A percentile compares a stretch with the other conserved stretches of the same genome.
These are phyloP conservation scores for Acromyrmex echinatior DNA, from an alignment of 1,140 invertebrate genomes.

Conservation along the genomic window DNA sequence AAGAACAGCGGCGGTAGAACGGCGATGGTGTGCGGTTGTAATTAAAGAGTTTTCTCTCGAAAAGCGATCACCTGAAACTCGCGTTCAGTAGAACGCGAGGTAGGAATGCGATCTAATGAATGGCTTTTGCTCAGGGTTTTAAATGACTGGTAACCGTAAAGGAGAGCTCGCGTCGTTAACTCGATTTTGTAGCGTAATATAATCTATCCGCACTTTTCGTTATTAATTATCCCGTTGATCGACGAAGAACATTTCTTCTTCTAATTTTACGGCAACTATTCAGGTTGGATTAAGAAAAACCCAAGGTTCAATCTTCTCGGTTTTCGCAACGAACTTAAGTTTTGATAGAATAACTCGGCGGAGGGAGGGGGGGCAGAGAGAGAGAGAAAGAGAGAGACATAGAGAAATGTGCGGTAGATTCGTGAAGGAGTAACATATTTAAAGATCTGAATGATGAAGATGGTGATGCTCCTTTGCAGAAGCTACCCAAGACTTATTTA, in stretches of 20 bases:
- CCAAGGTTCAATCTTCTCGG: not conserved
- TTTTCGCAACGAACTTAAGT: not conserved
- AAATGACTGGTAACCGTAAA: conserved; percentile 56
- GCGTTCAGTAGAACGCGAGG: conserved; percentile 48
- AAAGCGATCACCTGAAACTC: conserved; percentile 69
- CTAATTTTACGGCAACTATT: conserved; percentile 17
- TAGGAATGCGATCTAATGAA: conserved; percentile 48
- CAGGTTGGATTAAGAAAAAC: conserved; percentile 7
- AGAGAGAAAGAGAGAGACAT: no score
- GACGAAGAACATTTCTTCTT: not conserved
- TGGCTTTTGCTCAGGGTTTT: conserved; percentile 45
- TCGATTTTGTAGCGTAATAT: conserved; percentile 57
- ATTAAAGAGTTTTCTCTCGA: conserved; percentile 71
- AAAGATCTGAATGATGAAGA: conserved; percentile 11
- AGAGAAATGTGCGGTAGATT: not conserved
- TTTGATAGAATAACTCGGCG: not conserved
- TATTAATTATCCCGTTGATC: conserved; percentile 55
- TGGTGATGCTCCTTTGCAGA: conserved; percentile 20
- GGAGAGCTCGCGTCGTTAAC: conserved; percentile 37
- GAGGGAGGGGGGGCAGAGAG: no score
- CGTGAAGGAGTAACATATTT: conserved; percentile 16
- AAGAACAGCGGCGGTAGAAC: not conserved
- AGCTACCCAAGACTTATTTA: conserved; percentile 47
- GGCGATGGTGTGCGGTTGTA: conserved; percentile 38
- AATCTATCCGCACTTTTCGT: conserved; percentile 52